Base-by-base conservation (phyloP, 2,888 invertebrate species). In the Melinaea marsaeus region DNA sequence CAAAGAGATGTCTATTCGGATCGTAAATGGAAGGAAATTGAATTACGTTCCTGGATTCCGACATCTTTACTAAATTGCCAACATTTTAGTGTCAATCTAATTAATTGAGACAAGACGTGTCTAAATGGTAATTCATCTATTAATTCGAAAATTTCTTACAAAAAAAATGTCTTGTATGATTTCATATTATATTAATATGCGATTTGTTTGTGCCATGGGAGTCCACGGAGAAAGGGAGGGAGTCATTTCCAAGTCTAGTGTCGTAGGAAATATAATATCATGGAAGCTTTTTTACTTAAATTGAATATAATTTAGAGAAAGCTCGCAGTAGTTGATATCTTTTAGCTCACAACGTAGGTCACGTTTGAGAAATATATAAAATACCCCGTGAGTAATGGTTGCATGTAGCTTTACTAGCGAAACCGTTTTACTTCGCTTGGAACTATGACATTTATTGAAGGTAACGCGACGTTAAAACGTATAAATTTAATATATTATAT, bases 21-120 rank as follows among this genome's bases (percentile, higher is more conserved):
- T 34, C 22, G 22, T 55, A 58, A 61, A 62, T 58, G 62, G 60
- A 51, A 61, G 60, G 55, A 64, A 67, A 67, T 62, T 67, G 57
- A 67, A 67, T 67, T 22, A 22, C n/a, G 56, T 57, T 33, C 61
- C 46, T 60, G 55, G 57, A 62, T 61, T 58, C 56, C 62, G 58
- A 64, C 51, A 58, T 60, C 58, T 58, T 62, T 51, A 62, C 57
- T 51, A 54, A 60, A 62, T 67, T 62, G 62, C 37, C 58, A 47
- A 48, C 55, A 13, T 46, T 48, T 61, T 57, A 51, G 45, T 13
- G 33, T 42, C 57, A 58, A 62, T 42, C 33, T 33, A 32, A 51
- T 48, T 48, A 48, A n/a, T 51, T 2, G 11, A 2, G 51, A 51
- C 7, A 32, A 6, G 51, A 6, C 51, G 32, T 9, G 9, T 4